A percentile compares a stretch with the other conserved stretches of the same genome.
These are phyloP conservation scores for Drosophila micromelanica DNA, from an alignment of 1,140 invertebrate genomes.

Conservation along the genomic window DNA sequence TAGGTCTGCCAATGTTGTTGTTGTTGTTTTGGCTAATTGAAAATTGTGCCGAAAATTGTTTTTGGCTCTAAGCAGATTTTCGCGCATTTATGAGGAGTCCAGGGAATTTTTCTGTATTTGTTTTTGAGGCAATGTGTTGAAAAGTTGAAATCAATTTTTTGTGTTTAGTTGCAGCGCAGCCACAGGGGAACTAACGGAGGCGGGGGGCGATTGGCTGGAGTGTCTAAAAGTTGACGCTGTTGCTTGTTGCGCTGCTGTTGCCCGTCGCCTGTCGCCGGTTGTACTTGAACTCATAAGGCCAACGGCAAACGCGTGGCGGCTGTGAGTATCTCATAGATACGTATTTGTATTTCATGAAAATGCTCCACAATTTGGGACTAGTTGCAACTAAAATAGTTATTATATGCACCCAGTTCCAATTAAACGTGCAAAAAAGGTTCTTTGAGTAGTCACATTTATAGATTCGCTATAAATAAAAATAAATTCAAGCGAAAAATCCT, in stretches of 20 bases:
- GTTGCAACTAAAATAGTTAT: not conserved
- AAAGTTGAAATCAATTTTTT: constrained; percentile 61
- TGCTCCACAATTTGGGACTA: constrained; percentile 17
- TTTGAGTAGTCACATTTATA: not conserved
- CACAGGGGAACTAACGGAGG: not conserved
- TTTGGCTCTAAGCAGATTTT: constrained; percentile 45
- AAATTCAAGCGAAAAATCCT: too few relatives aligned
- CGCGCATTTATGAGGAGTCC: constrained; percentile 47
- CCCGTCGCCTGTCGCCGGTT: constrained; percentile 56
- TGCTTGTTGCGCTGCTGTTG: constrained; percentile 36
- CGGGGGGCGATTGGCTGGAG: not conserved
- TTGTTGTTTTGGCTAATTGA: constrained; percentile 60
- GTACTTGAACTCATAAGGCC: constrained; percentile 70
- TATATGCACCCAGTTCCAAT: not conserved
- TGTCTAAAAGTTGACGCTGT: constrained; percentile 52
- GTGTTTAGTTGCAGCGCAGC: constrained; percentile 28
- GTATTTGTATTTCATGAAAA: constrained; percentile 24
- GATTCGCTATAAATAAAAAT: not conserved
- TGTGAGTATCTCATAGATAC: constrained; percentile 46
- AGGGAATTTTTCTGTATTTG: constrained; percentile 28
- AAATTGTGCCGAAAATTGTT: constrained; percentile 74
- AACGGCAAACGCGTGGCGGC: constrained; percentile 39
- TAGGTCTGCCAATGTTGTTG: constrained; percentile 12
- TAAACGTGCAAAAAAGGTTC: not conserved
- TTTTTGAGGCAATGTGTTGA: constrained; percentile 49